Base-by-base conservation (phyloP, 2,797 vertebrate species). In the Phoxinus dragarum region DNA sequence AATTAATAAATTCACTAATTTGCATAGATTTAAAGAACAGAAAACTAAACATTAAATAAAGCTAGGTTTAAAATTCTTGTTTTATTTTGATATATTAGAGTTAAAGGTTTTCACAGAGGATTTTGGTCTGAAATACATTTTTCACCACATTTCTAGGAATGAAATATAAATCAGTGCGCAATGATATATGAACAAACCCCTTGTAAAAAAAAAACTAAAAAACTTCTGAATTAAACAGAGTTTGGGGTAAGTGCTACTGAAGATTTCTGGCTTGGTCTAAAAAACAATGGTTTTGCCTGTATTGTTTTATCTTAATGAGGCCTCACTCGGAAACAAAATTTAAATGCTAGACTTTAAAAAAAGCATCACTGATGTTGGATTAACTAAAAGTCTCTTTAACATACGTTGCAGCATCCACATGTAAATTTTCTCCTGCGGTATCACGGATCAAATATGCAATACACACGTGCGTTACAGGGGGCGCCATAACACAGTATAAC, bases 401-500 rank as follows among this genome's bases (percentile, higher is more conserved):
- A 38, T 11, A 11, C 56, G 36, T 42, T 52, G 74, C 74, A 77
- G 36, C 73, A 56, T 77, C 61, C 64, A 23, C 72, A 66, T 34
- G 59, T 56, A 31, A 36, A 44, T 84, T 4, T n/a, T 14, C 59
- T 67, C 59, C n/a, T 77, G 82, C 82, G 74, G 74, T 68, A 69
- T 71, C 47, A 56, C 6, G 59, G 10, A 31, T 56, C 68, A 72
- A 67, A 52, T 7, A 47, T 61, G 66, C 76, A 59, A 19, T 19
- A 49, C 52, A 27, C 49, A 10, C 66, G 27, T 72, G 0, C 54
- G 31, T 76, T 42, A 49, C 23, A 36, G 54, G 31, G 27, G 67
- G 84, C 76, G 67, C 54, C 27, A 72, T 27, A 47, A 79, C 72
- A 40, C 68, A 38, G 21, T 66, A 36, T 10, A 82, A 36, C 17